A percentile compares a stretch with the other conserved stretches of the same genome.
Evolutionary conservation across 2,113 vertebrate genomes (phyloP).

Genomic region (Erpornis zantholeuca): DNA sequence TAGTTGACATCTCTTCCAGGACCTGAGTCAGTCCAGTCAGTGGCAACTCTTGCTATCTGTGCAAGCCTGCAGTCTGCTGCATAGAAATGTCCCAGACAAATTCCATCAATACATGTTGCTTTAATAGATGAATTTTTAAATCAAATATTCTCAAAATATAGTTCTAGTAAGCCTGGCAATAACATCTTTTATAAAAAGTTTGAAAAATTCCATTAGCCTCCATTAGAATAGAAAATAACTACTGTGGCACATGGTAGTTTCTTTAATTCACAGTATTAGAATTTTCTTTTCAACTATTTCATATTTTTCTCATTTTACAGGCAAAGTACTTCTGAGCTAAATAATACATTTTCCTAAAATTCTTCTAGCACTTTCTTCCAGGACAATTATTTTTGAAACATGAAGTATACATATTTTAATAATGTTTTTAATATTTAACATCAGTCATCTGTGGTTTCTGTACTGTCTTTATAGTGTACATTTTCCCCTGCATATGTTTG

Average conservation of each 20-base stretch:
- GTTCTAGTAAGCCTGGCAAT: background rate
- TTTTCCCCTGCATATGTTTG: rapidly evolving
- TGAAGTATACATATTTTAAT: background rate
- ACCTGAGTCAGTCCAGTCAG: background rate
- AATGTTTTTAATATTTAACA: background rate
- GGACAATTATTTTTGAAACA: background rate
- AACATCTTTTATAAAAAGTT: background rate
- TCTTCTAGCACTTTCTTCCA: background rate
- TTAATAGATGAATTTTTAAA: background rate
- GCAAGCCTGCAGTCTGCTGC: background rate
- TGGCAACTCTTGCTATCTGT: background rate
- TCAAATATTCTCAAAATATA: background rate
- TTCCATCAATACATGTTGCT: background rate
- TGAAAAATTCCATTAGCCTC: background rate
- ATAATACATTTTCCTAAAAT: background rate
- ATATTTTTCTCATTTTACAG: background rate
- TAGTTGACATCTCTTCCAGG: background rate
- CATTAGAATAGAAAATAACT: background rate
- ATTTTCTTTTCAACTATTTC: background rate
- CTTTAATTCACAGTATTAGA: background rate
- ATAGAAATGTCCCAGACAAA: background rate
- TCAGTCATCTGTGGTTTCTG: background rate
- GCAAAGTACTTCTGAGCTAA: background rate
- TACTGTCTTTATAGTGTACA: background rate
- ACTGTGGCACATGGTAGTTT: background rate